Evolutionary conservation across 1,140 invertebrate genomes (phyloP).

Genomic region (Diorhabda elongata): DNA sequence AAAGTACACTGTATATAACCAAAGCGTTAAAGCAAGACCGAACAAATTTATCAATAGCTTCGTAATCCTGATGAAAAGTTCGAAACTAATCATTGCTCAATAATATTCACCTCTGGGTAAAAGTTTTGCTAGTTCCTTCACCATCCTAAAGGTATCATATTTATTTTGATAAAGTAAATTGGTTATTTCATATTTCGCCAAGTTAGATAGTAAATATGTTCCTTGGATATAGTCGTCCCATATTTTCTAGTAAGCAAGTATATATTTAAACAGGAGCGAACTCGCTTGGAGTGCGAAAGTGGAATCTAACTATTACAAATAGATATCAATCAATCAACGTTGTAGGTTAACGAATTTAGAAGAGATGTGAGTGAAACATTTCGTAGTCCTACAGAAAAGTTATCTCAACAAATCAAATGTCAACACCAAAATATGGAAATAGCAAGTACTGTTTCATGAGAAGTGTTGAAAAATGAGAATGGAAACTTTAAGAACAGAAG

Average conservation of each 20-base stretch:
- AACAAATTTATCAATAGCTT: background rate
- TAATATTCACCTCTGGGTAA: background rate
- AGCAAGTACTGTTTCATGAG: too few species aligned
- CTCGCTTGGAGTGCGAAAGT: background rate
- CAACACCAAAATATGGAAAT: too few species aligned
- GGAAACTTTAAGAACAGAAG: too few species aligned
- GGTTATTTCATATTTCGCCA: background rate
- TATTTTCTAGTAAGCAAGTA: background rate
- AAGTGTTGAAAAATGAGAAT: too few species aligned
- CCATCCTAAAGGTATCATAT: background rate
- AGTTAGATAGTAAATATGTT: slow-evolving; percentile 1
- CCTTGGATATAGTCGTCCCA: background rate
- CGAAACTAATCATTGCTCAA: background rate
- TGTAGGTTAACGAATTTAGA: too few species aligned
- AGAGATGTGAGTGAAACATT: too few species aligned
- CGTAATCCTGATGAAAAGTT: background rate
- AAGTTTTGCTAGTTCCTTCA: background rate
- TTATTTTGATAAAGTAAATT: slow-evolving; percentile 1
- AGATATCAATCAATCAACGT: too few species aligned
- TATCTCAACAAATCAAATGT: too few species aligned
- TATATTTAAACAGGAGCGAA: background rate
- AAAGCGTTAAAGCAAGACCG: background rate
- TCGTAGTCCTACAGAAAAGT: too few species aligned
- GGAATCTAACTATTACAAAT: too few species aligned
- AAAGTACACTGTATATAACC: background rate